A percentile compares a stretch with the other conserved stretches of the same genome.
Evolutionary conservation across 2,113 vertebrate genomes (phyloP).

Genomic region (Aspiorhynchus laticeps): DNA sequence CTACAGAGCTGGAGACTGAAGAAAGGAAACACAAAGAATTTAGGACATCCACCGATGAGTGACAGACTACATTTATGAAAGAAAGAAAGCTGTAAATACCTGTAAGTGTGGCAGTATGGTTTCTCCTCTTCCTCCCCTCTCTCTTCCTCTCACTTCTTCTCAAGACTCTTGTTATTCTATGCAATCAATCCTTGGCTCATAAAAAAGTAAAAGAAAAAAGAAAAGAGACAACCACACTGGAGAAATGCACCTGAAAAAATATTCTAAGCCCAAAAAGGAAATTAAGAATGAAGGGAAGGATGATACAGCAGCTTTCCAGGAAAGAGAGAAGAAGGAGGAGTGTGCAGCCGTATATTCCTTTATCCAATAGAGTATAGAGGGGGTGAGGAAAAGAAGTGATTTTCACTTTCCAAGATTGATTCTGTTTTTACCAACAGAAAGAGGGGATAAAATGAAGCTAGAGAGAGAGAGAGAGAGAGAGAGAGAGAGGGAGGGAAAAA

Average conservation of each 20-base stretch:
- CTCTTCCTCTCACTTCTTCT: slow-evolving; percentile 45
- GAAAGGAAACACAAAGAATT: slow-evolving; percentile 1
- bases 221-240: slow-evolving; percentile 8
- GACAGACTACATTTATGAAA: neutral
- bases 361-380: slow-evolving; percentile 72
- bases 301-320: slow-evolving; percentile 69
- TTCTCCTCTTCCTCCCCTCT: slow-evolving; percentile 58
- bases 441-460: slow-evolving; percentile 52
- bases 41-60: neutral
- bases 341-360: slow-evolving; percentile 65
- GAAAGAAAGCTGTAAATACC: slow-evolving; percentile 65
- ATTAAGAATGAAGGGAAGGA: slow-evolving; percentile 32
- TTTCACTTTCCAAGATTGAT: slow-evolving; percentile 81
- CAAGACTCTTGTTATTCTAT: slow-evolving; percentile 45
- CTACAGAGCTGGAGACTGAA: slow-evolving; percentile 1
- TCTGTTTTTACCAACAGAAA: slow-evolving; percentile 71
- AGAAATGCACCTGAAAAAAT: slow-evolving; percentile 27
- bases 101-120: slow-evolving; percentile 59
- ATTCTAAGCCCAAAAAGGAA: slow-evolving; percentile 9
- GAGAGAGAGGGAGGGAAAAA: slow-evolving; percentile 58
- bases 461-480: slow-evolving; percentile 56
- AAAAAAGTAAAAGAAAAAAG: slow-evolving; percentile 18
- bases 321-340: slow-evolving; percentile 65
- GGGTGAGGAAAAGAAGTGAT: slow-evolving; percentile 72
- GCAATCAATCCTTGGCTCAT: slow-evolving; percentile 63